These are phyloP conservation scores for Labeo catla DNA, from an alignment of 2,113 vertebrate species.

Conservation along the genomic window DNA sequence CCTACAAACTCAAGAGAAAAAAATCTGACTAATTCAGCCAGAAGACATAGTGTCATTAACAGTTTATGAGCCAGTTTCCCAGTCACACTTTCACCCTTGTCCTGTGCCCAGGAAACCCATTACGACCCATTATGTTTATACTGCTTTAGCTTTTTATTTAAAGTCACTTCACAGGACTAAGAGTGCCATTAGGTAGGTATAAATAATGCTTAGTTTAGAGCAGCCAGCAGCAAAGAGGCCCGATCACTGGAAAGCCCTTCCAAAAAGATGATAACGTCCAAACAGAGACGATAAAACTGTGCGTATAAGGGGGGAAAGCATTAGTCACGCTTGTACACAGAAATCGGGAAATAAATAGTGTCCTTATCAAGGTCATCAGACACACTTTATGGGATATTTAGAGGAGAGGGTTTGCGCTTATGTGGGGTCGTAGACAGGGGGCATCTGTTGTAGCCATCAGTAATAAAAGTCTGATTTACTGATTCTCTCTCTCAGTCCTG, in stretches of 20 bases:
- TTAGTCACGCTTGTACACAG: conserved; percentile 57
- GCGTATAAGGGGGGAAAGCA: conserved; percentile 39
- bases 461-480: conserved; percentile 77
- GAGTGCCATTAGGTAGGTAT: conserved; percentile 15
- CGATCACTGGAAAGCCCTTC: conserved; percentile 10
- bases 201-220: conserved; percentile 23
- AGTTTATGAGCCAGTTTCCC: conserved; percentile 6
- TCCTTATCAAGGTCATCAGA: conserved; percentile 53
- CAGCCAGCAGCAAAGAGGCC: conserved; percentile 32
- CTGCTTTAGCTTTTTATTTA: conserved; percentile 11
- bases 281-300: conserved; percentile 43
- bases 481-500: conserved; percentile 65
- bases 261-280: conserved; percentile 51
- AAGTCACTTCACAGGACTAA: conserved; percentile 18
- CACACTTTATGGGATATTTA: conserved; percentile 33
- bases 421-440: conserved; percentile 51
- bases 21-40: not conserved
- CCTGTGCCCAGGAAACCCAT: not conserved
- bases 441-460: conserved; percentile 74
- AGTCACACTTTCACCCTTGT: not conserved
- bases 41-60: conserved; percentile 14
- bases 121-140: conserved; percentile 32
- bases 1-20: not conserved
- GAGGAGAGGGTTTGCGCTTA: conserved; percentile 3
- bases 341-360: conserved; percentile 53